Percentiles rank a stretch among this genome's conserved stretches.
phyloP scores from a whole-genome alignment of 1,140 invertebrate genomes.

The Aphaenogaster floridana region DNA sequence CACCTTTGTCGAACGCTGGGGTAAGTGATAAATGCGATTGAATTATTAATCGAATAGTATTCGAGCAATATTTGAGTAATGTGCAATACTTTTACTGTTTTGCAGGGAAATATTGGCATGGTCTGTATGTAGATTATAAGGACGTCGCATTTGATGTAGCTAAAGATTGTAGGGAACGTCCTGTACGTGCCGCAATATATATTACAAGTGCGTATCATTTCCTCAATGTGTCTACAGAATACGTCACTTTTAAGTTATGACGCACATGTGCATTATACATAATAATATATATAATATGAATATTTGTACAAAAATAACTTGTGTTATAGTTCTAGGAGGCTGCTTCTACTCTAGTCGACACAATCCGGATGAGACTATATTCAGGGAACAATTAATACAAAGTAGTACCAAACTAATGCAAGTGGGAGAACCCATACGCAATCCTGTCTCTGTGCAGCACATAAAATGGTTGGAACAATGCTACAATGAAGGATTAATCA shows the following conservation, averaged over 20 bases:
- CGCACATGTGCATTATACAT: neutral
- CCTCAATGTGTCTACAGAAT: neutral
- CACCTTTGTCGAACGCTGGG: constrained; percentile 81
- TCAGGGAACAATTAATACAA: constrained; percentile 88
- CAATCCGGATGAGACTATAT: constrained; percentile 90
- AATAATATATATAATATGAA: neutral
- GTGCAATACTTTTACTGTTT: constrained; percentile 35
- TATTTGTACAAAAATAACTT: constrained; percentile 6
- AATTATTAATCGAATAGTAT: neutral
- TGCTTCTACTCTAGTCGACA: constrained; percentile 85
- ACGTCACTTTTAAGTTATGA: neutral
- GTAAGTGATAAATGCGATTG: constrained; percentile 69
- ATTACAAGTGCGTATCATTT: constrained; percentile 65
- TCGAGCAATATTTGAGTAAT: neutral
- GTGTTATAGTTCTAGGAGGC: constrained; percentile 81
- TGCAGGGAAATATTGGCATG: constrained; percentile 79
- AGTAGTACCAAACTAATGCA: constrained; percentile 89
- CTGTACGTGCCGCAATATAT: constrained; percentile 75
- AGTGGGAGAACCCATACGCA: constrained; percentile 89
- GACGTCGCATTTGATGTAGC: constrained; percentile 79
- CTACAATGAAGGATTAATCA: constrained; percentile 90
- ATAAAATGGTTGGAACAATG: constrained; percentile 89
- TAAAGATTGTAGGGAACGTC: constrained; percentile 80
- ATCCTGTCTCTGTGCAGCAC: constrained; percentile 89
- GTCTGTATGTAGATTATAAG: constrained; percentile 80